Base-by-base conservation (phyloP, 2,797 vertebrate species). In the Enteromius viviparus region DNA sequence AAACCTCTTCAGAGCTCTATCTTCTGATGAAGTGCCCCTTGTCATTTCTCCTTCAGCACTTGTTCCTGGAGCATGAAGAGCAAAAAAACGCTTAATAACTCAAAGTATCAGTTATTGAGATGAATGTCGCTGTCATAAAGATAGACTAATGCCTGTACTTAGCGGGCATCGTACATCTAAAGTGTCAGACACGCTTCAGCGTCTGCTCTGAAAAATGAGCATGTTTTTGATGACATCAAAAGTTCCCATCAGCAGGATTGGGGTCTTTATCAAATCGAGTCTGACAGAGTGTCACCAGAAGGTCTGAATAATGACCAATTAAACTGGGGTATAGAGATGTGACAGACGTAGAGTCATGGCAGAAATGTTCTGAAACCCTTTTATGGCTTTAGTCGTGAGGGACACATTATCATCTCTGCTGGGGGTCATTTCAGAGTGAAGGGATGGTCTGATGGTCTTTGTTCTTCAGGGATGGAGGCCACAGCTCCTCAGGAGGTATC, bases 401-500 rank as follows among this genome's bases (percentile, higher is more conserved):
- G 26, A 81, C 23, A 72, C 19, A 70, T 49, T 32, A 40, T 53
- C 15, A 55, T 70, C 68, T 47, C 4, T 29, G 23, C 34, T 21
- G 19, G 34, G 51, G 64, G 42, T 78, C 64, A 70, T 82, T 40
- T 40, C 53, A 76, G 49, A 80, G 42, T 70, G 26, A 42, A 80
- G 23, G 55, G 34, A 60, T 78, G 70, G 8, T 64, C 47, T 29
- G 60, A 74, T 58, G 58, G 51, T 85, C 55, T 82, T 80, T 37
- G 37, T 71, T 58, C 49, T 55, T 85, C 89, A 98, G 96, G 89
- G 0, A 90, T 94, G 66, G 93, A 94, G 49, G 40, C 45, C 58
- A 91, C 85, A 15, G 72, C 87, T 34, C 96, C 96, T 0, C 96
- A 97, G 89, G 95, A 93, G 80, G 86, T 98, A 87, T 97, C 97